Evolutionary conservation across 2,113 vertebrate genomes (phyloP).

Genomic region (Puma concolor): DNA sequence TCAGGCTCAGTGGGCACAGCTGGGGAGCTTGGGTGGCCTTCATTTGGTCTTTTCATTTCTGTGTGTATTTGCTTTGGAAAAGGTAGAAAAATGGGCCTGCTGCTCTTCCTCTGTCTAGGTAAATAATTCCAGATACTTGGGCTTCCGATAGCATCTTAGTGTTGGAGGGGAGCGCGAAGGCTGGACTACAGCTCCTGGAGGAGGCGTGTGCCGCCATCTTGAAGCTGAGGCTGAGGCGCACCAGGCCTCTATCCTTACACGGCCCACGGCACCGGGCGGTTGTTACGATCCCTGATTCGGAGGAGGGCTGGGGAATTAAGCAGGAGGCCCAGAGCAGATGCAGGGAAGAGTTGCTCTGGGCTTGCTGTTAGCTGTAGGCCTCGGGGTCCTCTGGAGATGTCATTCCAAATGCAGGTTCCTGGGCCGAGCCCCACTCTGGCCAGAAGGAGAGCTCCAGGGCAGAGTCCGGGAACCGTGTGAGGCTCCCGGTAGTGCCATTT

Average conservation of each 20-base stretch:
- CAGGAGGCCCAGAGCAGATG: too few species aligned
- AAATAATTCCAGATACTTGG: not conserved
- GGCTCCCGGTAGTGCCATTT: rapidly evolving
- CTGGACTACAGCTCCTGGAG: not conserved
- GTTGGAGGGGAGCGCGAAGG: not conserved
- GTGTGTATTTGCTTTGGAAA: slow-evolving; percentile 52
- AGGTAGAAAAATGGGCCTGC: slow-evolving; percentile 55
- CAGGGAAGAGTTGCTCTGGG: too few species aligned
- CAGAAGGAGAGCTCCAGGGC: not conserved
- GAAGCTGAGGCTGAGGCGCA: not conserved
- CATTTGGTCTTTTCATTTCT: slow-evolving; percentile 11
- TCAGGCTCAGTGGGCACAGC: not conserved
- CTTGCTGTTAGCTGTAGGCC: rapidly evolving
- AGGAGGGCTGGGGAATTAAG: rapidly evolving
- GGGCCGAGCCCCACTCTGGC: not conserved
- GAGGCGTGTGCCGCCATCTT: not conserved
- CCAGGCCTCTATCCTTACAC: rapidly evolving
- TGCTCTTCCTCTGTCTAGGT: not conserved
- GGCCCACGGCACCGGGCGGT: not conserved
- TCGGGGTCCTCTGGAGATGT: too few species aligned
- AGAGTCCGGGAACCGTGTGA: not conserved
- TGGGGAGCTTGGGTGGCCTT: not conserved
- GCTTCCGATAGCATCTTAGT: not conserved
- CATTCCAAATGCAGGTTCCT: not conserved
- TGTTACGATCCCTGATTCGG: not conserved